phyloP scores from a whole-genome alignment of 2,113 vertebrate species.

The Gambusia affinis region DNA sequence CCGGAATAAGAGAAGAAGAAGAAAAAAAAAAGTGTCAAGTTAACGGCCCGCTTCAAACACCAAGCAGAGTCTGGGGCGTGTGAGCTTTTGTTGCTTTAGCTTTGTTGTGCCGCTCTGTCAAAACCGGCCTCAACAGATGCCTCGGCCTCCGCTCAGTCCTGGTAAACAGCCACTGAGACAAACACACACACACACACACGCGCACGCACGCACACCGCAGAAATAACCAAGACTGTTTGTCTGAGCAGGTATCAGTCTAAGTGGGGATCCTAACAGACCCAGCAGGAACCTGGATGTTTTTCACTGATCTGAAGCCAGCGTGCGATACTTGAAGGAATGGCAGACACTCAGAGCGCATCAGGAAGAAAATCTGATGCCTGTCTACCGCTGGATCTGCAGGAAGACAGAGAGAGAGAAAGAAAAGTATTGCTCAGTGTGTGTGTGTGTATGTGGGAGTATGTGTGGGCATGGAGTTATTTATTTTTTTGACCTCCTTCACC shows the following conservation, averaged over 20 bases:
- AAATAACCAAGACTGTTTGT: conserved; percentile 32
- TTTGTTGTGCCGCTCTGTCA: conserved; percentile 35
- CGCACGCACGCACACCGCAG: conserved; percentile 31
- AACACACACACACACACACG: conserved; percentile 29
- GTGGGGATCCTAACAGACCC: conserved; percentile 50
- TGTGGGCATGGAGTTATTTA: conserved; percentile 29
- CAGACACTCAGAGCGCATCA: conserved; percentile 50
- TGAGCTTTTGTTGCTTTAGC: conserved; percentile 40
- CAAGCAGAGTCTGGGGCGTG: conserved; percentile 25
- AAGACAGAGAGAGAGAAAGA: conserved; percentile 6
- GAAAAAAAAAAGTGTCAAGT: conserved; percentile 17
- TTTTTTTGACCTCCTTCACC: conserved; percentile 43
- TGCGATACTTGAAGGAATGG: conserved; percentile 43
- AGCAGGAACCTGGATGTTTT: conserved; percentile 53
- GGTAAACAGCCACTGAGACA: conserved; percentile 53
- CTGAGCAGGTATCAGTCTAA: conserved; percentile 53
- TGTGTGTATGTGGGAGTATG: conserved; percentile 11
- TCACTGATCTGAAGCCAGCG: conserved; percentile 50
- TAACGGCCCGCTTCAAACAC: conserved; percentile 35
- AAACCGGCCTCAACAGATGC: conserved; percentile 52
- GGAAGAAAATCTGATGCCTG: conserved; percentile 45
- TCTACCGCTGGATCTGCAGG: conserved; percentile 34
- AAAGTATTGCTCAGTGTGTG: conserved; percentile 19
- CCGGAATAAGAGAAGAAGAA: neutral
- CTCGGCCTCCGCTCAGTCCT: conserved; percentile 41